Evolutionary conservation across 2,797 vertebrate species (phyloP).

Genomic region (Synaphobranchus kaupii): DNA sequence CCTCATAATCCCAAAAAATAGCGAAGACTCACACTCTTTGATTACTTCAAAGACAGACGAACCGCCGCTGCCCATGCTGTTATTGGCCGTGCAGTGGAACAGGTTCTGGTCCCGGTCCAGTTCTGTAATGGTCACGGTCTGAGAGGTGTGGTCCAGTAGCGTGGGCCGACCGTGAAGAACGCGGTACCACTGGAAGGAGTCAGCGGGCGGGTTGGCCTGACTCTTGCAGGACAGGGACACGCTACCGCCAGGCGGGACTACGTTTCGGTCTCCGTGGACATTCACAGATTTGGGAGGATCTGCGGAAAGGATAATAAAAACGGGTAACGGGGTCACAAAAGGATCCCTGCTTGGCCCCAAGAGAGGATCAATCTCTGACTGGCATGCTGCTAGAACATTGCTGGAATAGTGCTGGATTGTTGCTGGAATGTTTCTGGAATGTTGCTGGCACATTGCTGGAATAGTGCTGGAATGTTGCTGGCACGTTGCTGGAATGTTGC

Average conservation of each 20-base stretch:
- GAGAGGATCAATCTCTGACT: not conserved
- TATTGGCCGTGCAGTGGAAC: slow-evolving; percentile 13
- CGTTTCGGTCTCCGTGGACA: not conserved
- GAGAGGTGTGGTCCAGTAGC: not conserved
- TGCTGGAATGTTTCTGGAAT: too few relatives aligned
- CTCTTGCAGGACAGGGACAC: not conserved
- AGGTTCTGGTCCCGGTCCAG: not conserved
- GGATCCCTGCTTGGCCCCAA: not conserved
- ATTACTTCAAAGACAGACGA: slow-evolving; percentile 12
- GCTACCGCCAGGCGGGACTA: not conserved
- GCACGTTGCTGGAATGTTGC: too few relatives aligned
- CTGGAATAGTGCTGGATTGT: too few relatives aligned
- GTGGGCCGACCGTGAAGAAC: too few relatives aligned
- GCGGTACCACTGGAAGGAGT: not conserved
- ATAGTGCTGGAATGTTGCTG: too few relatives aligned
- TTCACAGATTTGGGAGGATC: not conserved
- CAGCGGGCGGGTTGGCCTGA: not conserved
- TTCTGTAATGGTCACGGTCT: not conserved
- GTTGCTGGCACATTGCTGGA: too few relatives aligned
- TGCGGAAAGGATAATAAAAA: not conserved
- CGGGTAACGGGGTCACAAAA: not conserved
- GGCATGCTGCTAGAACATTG: too few relatives aligned
- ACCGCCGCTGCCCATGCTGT: slow-evolving; percentile 9
- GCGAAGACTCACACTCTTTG: slow-evolving; percentile 29
- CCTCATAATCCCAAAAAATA: too few relatives aligned